These are phyloP conservation scores for Catamblyrhynchus diadema DNA, from an alignment of 2,797 vertebrate species.

Conservation along the genomic window DNA sequence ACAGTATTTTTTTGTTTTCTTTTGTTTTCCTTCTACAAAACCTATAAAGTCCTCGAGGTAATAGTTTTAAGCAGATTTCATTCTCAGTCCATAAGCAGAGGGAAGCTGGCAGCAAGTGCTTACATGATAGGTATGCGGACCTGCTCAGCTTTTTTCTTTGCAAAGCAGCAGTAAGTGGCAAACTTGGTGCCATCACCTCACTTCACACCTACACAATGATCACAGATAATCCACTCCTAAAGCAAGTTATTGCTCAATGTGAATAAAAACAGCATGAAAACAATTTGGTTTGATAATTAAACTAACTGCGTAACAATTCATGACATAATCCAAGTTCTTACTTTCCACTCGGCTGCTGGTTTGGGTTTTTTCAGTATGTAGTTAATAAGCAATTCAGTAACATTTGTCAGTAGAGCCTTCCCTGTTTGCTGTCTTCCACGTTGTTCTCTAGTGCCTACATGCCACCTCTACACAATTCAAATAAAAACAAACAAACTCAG, in stretches of 20 bases:
- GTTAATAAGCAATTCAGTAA: neutral
- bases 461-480: neutral
- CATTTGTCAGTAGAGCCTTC: neutral
- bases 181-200: slow-evolving; percentile 29
- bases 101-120: slow-evolving; percentile 62
- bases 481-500: neutral
- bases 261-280: neutral
- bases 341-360: neutral
- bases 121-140: slow-evolving; percentile 71
- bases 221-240: slow-evolving; percentile 24
- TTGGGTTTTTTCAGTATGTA: neutral
- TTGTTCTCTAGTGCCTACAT: neutral
- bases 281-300: slow-evolving; percentile 27
- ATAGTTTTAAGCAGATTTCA: slow-evolving; percentile 66
- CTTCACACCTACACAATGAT: slow-evolving; percentile 17
- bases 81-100: slow-evolving; percentile 55
- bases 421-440: neutral
- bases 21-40: slow-evolving; percentile 34
- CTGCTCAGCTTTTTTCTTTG: slow-evolving; percentile 30
- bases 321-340: neutral
- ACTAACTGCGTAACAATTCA: neutral
- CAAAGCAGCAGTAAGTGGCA: slow-evolving; percentile 37
- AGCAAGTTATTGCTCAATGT: neutral
- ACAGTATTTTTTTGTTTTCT: neutral
- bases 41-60: slow-evolving; percentile 64